Evolutionary conservation across 2,113 vertebrate genomes (phyloP).

Genomic region (Lichenostomus cassidix): DNA sequence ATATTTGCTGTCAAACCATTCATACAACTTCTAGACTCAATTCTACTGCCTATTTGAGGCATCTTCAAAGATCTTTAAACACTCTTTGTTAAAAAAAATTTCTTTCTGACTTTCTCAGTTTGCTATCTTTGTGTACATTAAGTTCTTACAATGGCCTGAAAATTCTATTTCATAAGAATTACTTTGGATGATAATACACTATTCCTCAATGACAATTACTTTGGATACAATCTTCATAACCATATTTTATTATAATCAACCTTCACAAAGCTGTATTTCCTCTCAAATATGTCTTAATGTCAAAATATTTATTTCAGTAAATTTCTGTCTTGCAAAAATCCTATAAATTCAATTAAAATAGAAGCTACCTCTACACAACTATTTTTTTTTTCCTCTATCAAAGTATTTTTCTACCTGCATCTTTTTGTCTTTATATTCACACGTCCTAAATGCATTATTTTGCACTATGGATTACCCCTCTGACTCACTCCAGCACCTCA

Average conservation of each 20-base stretch:
- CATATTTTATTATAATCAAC: neutral
- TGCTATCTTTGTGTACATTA: neutral
- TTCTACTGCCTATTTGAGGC: neutral
- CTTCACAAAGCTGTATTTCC: neutral
- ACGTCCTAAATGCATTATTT: neutral
- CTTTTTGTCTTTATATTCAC: neutral
- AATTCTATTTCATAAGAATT: neutral
- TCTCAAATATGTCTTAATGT: neutral
- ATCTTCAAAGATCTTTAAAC: neutral
- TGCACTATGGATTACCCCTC: neutral
- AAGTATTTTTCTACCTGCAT: neutral
- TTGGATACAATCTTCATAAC: neutral
- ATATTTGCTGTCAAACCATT: neutral
- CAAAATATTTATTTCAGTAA: neutral
- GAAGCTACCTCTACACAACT: neutral
- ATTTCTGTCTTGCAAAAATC: neutral
- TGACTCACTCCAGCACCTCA: accelerated
- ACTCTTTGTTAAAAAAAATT: neutral
- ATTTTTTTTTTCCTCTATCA: neutral
- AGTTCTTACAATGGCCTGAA: neutral
- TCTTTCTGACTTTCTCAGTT: neutral
- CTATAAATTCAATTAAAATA: neutral
- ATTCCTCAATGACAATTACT: neutral
- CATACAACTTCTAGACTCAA: neutral
- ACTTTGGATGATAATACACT: neutral